A percentile compares a stretch with the other conserved stretches of the same genome.
Conservation (phyloP, 2,888 invertebrate genomes). For the Sepioteuthis lessoniana region DNA sequence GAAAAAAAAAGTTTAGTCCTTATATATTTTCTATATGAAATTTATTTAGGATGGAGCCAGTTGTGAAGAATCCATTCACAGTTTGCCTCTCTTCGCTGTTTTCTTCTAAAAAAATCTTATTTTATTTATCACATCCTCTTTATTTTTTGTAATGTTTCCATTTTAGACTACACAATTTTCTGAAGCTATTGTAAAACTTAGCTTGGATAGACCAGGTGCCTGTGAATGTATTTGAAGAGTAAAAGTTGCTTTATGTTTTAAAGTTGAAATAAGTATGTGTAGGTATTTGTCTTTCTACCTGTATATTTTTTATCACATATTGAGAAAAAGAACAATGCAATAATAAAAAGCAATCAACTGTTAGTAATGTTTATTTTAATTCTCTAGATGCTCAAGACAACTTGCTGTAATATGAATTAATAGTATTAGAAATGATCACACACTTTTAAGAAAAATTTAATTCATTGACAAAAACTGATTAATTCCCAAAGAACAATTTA, state of each 20-base stretch:
- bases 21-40: background rate
- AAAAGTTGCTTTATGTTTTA: background rate
- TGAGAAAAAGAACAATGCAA: too few relatives aligned
- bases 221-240: background rate
- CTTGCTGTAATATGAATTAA: too few relatives aligned
- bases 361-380: too few relatives aligned
- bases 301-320: too few relatives aligned
- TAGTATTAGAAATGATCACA: too few relatives aligned
- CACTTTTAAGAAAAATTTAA: too few relatives aligned
- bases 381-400: too few relatives aligned
- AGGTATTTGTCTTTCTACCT: background rate
- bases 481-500: too few relatives aligned
- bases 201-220: background rate
- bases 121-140: background rate
- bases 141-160: background rate
- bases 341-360: too few relatives aligned
- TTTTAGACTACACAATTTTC: background rate
- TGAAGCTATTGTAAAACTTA: background rate
- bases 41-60: background rate
- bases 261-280: background rate
- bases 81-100: background rate
- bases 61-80: background rate
- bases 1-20: background rate
- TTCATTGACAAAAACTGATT: too few relatives aligned
- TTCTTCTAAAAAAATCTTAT: too few relatives aligned